Evolutionary conservation across 2,113 vertebrate genomes (phyloP).

Genomic region (Grammomys dolichurus): DNA sequence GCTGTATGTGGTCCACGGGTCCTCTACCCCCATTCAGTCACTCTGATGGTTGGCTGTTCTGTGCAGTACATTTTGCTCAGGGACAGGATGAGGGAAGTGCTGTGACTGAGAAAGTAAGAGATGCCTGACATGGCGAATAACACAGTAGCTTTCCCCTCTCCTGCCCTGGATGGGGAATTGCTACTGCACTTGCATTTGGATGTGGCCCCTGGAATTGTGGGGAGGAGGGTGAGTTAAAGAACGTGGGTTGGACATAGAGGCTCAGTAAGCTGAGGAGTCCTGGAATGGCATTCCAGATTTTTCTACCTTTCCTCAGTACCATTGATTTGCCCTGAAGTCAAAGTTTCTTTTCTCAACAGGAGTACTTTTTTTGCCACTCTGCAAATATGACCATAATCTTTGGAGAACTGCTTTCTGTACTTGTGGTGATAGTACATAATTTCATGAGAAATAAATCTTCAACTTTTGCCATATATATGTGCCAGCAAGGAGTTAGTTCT

Average conservation of each 20-base stretch:
- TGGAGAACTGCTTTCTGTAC: background rate
- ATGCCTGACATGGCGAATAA: background rate
- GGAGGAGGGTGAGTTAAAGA: background rate
- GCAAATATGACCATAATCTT: background rate
- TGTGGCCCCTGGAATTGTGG: conserved; percentile 6
- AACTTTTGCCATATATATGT: background rate
- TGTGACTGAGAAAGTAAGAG: background rate
- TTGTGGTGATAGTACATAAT: background rate
- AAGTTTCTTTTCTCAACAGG: background rate
- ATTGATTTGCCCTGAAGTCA: background rate
- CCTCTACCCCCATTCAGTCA: background rate
- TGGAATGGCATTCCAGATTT: background rate
- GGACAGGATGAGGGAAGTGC: background rate
- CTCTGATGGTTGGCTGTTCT: background rate
- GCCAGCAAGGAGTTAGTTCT: background rate
- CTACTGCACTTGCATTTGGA: background rate
- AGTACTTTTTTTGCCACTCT: conserved; percentile 9
- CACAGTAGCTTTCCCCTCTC: background rate
- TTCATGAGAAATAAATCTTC: background rate
- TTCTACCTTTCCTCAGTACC: background rate
- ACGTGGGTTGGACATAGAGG: background rate
- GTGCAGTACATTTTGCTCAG: background rate
- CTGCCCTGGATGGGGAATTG: background rate
- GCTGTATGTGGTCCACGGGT: background rate
- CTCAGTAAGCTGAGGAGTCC: background rate